phyloP scores from a whole-genome alignment of 1,140 invertebrate species.

The Rhizoglyphus robini region DNA sequence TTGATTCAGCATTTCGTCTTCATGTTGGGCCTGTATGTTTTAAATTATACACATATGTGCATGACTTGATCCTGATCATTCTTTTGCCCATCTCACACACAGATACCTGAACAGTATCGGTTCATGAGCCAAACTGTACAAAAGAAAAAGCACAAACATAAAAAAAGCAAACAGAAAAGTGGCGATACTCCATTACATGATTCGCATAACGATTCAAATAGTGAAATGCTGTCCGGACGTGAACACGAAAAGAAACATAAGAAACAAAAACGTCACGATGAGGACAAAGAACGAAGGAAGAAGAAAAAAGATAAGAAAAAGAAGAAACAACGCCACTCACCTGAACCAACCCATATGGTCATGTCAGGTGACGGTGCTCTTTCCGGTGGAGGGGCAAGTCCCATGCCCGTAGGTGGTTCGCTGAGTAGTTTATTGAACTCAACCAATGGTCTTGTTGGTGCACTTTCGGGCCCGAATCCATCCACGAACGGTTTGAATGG shows the following conservation, averaged over 20 bases:
- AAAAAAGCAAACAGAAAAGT: slow-evolving; percentile 57
- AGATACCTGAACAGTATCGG: slow-evolving; percentile 88
- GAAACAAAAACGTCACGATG: slow-evolving; percentile 82
- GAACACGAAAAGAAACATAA: slow-evolving; percentile 87
- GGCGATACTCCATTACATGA: slow-evolving; percentile 33
- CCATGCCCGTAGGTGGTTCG: not conserved
- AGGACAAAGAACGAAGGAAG: slow-evolving; percentile 84
- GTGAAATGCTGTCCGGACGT: slow-evolving; percentile 31
- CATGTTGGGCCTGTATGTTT: slow-evolving; percentile 90
- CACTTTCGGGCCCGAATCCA: not conserved
- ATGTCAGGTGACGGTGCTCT: not conserved
- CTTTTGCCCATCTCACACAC: slow-evolving; percentile 32
- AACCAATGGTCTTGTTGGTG: not conserved
- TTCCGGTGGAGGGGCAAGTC: not conserved
- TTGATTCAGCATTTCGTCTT: slow-evolving; percentile 73
- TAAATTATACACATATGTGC: slow-evolving; percentile 28
- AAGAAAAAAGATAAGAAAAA: slow-evolving; percentile 78
- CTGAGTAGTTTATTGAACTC: too few relatives aligned
- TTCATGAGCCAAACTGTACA: slow-evolving; percentile 77
- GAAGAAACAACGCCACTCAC: slow-evolving; percentile 29
- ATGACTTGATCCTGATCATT: too few relatives aligned
- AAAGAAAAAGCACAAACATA: slow-evolving; percentile 79
- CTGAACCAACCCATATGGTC: slow-evolving; percentile 9
- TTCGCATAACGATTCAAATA: slow-evolving; percentile 34
- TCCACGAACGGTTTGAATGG: not conserved